phyloP scores from a whole-genome alignment of 2,797 vertebrate species.

The Chrysocyon brachyurus region DNA sequence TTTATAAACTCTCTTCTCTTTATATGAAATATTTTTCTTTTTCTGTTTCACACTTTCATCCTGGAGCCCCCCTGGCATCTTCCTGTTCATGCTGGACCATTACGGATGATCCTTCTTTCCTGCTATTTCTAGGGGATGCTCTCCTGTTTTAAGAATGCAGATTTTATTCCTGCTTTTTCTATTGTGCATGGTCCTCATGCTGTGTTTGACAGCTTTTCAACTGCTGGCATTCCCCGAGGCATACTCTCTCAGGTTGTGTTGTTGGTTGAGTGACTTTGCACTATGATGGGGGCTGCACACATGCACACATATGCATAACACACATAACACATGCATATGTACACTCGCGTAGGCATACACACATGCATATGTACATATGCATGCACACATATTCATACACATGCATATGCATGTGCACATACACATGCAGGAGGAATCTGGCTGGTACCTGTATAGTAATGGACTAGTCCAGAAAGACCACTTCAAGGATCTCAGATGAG shows the following conservation, averaged over 20 bases:
- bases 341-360: fast-evolving
- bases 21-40: not conserved
- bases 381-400: not conserved
- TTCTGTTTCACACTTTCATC: not conserved
- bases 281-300: not conserved
- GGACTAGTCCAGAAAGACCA: not conserved
- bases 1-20: not conserved
- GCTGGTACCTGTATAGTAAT: not conserved
- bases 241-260: not conserved
- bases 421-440: not conserved
- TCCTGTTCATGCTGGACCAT: not conserved
- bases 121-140: not conserved
- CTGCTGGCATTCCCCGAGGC: not conserved
- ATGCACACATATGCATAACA: too few relatives aligned
- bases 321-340: too few relatives aligned
- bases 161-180: not conserved
- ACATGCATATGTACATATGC: too few relatives aligned
- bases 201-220: not conserved
- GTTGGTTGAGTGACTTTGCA: not conserved
- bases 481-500: not conserved
- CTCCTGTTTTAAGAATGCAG: not conserved
- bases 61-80: not conserved
- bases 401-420: too few relatives aligned
- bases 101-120: too few relatives aligned
- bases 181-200: not conserved